Percentiles rank a stretch among this genome's conserved stretches.
phyloP scores from a whole-genome alignment of 2,888 invertebrate species.

The Disparrhopalites patrizii region DNA sequence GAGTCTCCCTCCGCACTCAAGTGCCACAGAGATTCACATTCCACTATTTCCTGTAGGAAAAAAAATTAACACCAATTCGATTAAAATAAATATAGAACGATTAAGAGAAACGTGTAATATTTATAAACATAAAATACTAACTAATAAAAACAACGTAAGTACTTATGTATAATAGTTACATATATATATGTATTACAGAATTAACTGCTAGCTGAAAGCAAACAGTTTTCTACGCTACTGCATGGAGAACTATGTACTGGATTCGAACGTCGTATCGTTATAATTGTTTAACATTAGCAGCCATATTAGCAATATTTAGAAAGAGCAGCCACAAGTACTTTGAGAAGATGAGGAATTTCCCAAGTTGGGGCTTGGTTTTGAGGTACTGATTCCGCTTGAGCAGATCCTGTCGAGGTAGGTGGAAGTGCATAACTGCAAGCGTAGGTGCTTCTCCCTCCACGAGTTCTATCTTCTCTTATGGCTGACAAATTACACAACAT shows the following conservation, averaged over 20 bases:
- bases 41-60: conserved; percentile 96
- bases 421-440: conserved; percentile 90
- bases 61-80: neutral
- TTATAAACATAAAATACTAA: no score
- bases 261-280: no score
- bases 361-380: conserved; percentile 47
- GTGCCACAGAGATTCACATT: conserved; percentile 93
- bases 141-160: no score
- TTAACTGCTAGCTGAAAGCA: no score
- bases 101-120: no score
- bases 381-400: conserved; percentile 44
- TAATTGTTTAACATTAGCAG: neutral
- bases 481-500: no score
- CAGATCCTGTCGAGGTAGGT: conserved; percentile 51
- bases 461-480: conserved; percentile 87
- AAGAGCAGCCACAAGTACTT: conserved; percentile 19
- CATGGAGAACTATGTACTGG: no score
- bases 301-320: conserved; percentile 3
- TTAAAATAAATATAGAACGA: neutral
- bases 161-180: no score
- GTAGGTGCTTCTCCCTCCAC: conserved; percentile 93
- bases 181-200: no score
- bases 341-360: conserved; percentile 48
- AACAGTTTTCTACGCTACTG: no score
- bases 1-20: conserved; percentile 73